These are phyloP conservation scores for Trachymyrmex septentrionalis DNA, from an alignment of 1,140 invertebrate genomes.

Conservation along the genomic window DNA sequence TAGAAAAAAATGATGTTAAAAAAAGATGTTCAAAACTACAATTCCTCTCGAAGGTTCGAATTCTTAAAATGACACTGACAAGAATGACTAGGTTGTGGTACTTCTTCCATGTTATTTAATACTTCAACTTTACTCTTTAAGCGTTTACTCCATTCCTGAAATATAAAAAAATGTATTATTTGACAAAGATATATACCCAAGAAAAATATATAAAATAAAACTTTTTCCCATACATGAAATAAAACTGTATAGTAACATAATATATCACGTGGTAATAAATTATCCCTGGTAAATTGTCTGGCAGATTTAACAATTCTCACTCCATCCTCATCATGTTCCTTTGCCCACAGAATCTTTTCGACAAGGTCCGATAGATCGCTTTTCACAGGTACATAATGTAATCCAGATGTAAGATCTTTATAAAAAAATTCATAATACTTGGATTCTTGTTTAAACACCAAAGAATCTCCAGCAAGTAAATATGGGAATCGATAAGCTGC, in stretches of 20 bases:
- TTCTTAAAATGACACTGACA: slow-evolving; percentile 86
- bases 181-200: slow-evolving; percentile 46
- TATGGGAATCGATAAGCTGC: slow-evolving; percentile 98
- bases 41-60: slow-evolving; percentile 83
- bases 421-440: slow-evolving; percentile 98
- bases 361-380: slow-evolving; percentile 93
- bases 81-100: slow-evolving; percentile 88
- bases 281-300: slow-evolving; percentile 91
- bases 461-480: slow-evolving; percentile 93
- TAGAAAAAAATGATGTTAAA: slow-evolving; percentile 5
- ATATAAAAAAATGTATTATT: slow-evolving; percentile 72
- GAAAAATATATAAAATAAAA: slow-evolving; percentile 68
- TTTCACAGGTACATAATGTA: slow-evolving; percentile 95
- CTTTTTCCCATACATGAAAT: slow-evolving; percentile 88
- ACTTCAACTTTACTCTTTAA: slow-evolving; percentile 88
- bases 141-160: slow-evolving; percentile 92
- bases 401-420: slow-evolving; percentile 90
- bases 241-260: slow-evolving; percentile 96
- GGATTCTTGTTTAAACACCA: slow-evolving; percentile 97
- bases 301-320: slow-evolving; percentile 91
- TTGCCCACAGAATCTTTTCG: slow-evolving; percentile 93
- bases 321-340: slow-evolving; percentile 91
- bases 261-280: slow-evolving; percentile 94
- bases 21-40: slow-evolving; percentile 75
- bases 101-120: slow-evolving; percentile 91